A percentile compares a stretch with the other conserved stretches of the same genome.
Evolutionary conservation across 2,797 vertebrate species (phyloP).

Genomic region (Macropodus opercularis): DNA sequence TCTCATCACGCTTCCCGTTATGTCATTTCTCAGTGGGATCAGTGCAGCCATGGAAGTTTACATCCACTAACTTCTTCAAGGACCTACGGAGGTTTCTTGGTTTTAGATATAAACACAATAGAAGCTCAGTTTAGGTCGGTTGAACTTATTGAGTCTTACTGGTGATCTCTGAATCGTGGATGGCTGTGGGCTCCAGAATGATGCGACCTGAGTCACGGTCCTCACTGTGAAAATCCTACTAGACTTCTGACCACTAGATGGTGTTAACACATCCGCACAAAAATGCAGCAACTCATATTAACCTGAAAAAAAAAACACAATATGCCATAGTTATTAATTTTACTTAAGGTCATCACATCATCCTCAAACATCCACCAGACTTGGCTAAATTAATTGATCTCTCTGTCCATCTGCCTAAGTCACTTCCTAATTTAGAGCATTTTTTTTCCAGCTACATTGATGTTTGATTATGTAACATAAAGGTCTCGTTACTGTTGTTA

Average conservation of each 20-base stretch:
- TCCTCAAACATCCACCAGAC: too few relatives aligned
- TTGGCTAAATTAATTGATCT: too few relatives aligned
- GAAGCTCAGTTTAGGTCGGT: conserved; percentile 12
- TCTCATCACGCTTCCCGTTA: conserved; percentile 70
- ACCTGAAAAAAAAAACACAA: too few relatives aligned
- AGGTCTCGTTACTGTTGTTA: too few relatives aligned
- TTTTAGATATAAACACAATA: not conserved
- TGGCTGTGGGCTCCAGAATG: conserved; percentile 6
- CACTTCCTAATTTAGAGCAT: too few relatives aligned
- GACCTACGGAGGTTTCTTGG: conserved; percentile 15
- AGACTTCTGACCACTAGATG: conserved; percentile 41
- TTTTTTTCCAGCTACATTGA: too few relatives aligned
- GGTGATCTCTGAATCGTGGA: not conserved
- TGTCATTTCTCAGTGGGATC: conserved; percentile 61
- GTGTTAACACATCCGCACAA: conserved; percentile 11
- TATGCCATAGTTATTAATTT: too few relatives aligned
- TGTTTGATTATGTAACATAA: too few relatives aligned
- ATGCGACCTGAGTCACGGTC: not conserved
- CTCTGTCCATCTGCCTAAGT: too few relatives aligned
- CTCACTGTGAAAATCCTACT: not conserved
- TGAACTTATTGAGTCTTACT: not conserved
- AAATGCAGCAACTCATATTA: conserved; percentile 3
- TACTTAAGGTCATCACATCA: too few relatives aligned
- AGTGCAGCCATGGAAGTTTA: conserved; percentile 25
- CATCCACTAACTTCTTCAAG: conserved; percentile 21